Percentiles rank a stretch among this genome's conserved stretches.
Evolutionary conservation across 1,140 invertebrate species (phyloP).

Genomic region (Apis cerana): DNA sequence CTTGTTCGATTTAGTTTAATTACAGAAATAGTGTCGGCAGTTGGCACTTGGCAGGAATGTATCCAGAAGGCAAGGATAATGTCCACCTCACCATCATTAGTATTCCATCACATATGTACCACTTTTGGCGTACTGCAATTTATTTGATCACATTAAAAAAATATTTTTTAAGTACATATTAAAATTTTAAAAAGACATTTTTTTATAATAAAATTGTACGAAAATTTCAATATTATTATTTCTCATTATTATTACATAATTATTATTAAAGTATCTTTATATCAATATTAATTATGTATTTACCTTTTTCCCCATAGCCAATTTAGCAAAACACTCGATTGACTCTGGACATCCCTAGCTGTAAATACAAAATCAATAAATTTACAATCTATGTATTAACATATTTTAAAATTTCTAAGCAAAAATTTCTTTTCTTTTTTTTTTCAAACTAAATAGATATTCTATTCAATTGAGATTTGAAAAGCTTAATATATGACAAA

Average conservation of each 20-base stretch:
- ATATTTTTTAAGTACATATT: not conserved
- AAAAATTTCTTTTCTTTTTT: not conserved
- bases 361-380: slow-evolving; percentile 68
- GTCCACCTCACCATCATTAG: slow-evolving; percentile 53
- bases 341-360: slow-evolving; percentile 89
- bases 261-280: not conserved
- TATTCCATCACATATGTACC: slow-evolving; percentile 79
- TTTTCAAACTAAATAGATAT: not conserved
- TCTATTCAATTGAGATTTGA: not conserved
- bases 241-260: not conserved
- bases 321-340: slow-evolving; percentile 88
- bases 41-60: slow-evolving; percentile 77
- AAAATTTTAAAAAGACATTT: not conserved
- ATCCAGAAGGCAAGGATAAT: slow-evolving; percentile 69
- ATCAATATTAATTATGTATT: slow-evolving; percentile 20
- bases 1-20: slow-evolving; percentile 36
- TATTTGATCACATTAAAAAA: not conserved
- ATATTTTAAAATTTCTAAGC: not conserved
- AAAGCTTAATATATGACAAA: not conserved
- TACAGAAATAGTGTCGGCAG: slow-evolving; percentile 68
- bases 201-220: not conserved
- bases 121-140: slow-evolving; percentile 78
- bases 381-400: not conserved
- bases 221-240: not conserved
- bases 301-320: slow-evolving; percentile 88